Conservation (phyloP, 2,797 vertebrate genomes). For the Nyctalus aviator region DNA sequence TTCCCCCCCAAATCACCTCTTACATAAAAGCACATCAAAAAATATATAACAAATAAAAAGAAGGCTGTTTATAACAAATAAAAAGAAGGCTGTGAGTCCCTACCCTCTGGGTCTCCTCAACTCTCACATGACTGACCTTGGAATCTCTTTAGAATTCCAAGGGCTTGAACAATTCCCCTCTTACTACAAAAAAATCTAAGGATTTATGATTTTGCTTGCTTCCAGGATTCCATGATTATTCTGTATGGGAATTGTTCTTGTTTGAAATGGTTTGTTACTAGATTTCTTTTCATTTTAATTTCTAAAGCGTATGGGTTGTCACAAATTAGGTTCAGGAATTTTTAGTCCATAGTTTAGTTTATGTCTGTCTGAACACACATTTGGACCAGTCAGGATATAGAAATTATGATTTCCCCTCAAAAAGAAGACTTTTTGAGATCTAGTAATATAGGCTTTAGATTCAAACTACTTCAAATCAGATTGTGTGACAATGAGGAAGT, state of each 20-base stretch:
- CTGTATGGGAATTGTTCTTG: background rate
- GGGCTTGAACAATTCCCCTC: background rate
- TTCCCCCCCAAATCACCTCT: background rate
- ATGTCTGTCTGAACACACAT: conserved; percentile 30
- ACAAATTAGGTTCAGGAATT: conserved; percentile 25
- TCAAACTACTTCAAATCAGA: conserved; percentile 67
- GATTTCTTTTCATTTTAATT: conserved; percentile 64
- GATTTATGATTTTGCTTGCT: conserved; percentile 44
- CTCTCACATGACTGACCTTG: background rate
- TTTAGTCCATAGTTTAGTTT: conserved; percentile 50
- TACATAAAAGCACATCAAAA: conserved; percentile 16
- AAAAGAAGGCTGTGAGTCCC: background rate
- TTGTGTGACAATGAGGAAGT: conserved; percentile 68
- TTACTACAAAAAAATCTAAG: background rate
- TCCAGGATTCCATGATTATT: conserved; percentile 49
- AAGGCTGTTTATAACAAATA: background rate
- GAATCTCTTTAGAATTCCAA: conserved; percentile 51
- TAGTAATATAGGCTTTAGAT: conserved; percentile 62
- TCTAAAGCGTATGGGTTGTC: conserved; percentile 35
- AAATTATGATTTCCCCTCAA: background rate
- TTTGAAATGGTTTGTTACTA: conserved; percentile 45
- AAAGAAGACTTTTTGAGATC: conserved; percentile 35
- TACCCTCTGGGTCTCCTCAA: background rate
- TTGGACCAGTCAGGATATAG: conserved; percentile 3
- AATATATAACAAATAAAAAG: background rate